A percentile compares a stretch with the other conserved stretches of the same genome.
Evolutionary conservation across 2,113 vertebrate species (phyloP).

Genomic region (Tonatia bakeri): DNA sequence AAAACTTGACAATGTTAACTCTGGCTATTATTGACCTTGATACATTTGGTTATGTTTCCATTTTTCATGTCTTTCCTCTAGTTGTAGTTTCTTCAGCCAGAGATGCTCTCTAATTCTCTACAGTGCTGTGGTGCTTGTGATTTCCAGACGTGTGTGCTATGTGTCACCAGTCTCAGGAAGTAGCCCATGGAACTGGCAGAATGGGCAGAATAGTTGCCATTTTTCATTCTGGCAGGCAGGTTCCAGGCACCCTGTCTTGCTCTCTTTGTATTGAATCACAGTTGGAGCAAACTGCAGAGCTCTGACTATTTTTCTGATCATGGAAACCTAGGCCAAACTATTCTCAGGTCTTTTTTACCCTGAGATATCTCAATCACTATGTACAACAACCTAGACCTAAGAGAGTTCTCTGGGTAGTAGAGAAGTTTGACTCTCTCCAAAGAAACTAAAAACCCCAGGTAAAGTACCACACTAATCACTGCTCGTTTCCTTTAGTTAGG

Average conservation of each 20-base stretch:
- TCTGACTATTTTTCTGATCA: neutral
- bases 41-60: neutral
- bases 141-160: neutral
- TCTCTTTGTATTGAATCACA: neutral
- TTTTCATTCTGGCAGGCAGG: neutral
- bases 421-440: neutral
- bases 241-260: neutral
- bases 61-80: neutral
- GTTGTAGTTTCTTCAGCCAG: neutral
- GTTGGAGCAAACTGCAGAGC: neutral
- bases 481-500: neutral
- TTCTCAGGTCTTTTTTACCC: neutral
- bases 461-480: neutral
- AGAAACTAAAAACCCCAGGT: neutral
- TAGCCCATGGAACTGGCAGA: neutral
- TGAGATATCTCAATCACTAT: neutral
- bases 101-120: neutral
- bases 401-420: neutral
- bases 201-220: neutral
- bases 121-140: neutral
- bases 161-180: neutral
- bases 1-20: neutral
- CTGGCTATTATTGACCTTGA: neutral
- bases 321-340: neutral
- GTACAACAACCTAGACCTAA: neutral